Evolutionary conservation across 1,140 invertebrate genomes (phyloP), one percentile per base, ranked within the genome.

Genomic region (Augochlora pura): DNA sequence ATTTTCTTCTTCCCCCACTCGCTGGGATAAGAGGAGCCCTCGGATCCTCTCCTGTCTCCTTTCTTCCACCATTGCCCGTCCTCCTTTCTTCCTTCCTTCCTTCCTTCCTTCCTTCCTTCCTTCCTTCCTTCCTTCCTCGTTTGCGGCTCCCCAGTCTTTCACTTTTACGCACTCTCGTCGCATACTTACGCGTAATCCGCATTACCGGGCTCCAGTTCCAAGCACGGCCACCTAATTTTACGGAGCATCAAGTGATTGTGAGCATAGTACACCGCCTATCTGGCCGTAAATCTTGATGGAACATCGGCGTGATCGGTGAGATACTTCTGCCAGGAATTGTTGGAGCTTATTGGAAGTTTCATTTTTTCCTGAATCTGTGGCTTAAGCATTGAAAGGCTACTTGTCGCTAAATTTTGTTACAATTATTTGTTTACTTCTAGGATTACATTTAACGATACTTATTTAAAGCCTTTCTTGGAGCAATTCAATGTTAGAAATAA

Each of bases 191-290:
- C 66, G 78, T 83, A 85, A 85, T 86, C 75, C 78, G 77, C 72
- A 60, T 86, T 85, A 82, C 75, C 71, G 54, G 39, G 73, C 54
- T 52, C 80, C 73, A 77, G 42, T 82, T 21, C 84, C 77, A 78
- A 64, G 8, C 49, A 62, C 76, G 59, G 66, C 32, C 63, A 70
- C 73, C 72, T 83, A 85, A 82, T 86, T 71, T 80, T 63, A 68
- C 57, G 70, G 73, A 65, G 74, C 72, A 76, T 54, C 65, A 69
- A 42, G 77, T 82, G 82, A 87, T 86, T 78, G 80, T 66, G 52
- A 32, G 81, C 54, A 60, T 63, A 75, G 82, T 67, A 21, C 49
- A 38, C 46, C 84, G 86, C 86, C 82, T 88, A 84, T 80, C 69
- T 18, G 18, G 10, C 49, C 32, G 21, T 49, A 49, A 46, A 32